These are phyloP conservation scores for Cacatua alba DNA, from an alignment of 2,113 vertebrate species.

Conservation along the genomic window DNA sequence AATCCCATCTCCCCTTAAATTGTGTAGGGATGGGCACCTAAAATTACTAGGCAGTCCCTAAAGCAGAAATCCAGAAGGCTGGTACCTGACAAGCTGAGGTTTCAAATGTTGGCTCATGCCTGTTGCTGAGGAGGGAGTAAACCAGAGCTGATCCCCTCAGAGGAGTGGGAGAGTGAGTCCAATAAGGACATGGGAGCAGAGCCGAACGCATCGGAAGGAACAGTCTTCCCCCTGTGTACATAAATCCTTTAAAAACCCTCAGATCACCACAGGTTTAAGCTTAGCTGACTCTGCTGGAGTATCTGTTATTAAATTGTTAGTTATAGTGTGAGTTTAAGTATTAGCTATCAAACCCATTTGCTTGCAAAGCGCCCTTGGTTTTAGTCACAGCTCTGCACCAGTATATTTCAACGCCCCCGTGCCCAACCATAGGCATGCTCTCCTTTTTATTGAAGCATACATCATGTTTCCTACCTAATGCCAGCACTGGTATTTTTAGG, in stretches of 20 bases:
- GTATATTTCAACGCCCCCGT: not conserved
- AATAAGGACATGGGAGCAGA: not conserved
- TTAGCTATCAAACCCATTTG: not conserved
- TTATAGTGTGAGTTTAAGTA: conserved; percentile 4
- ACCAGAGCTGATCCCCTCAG: not conserved
- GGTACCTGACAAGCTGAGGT: not conserved
- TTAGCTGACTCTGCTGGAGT: not conserved
- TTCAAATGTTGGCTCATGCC: not conserved
- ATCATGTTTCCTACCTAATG: not conserved
- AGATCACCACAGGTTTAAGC: not conserved
- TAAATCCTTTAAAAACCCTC: conserved; percentile 1
- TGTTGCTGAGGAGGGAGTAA: not conserved
- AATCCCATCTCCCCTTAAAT: not conserved
- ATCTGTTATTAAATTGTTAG: conserved; percentile 47
- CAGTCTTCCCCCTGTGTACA: not conserved
- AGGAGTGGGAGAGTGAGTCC: not conserved
- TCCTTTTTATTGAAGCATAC: not conserved
- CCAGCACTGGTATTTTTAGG: conserved; percentile 14
- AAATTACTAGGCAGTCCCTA: not conserved
- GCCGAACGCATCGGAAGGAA: not conserved
- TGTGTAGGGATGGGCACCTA: not conserved
- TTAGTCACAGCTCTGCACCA: conserved; percentile 22
- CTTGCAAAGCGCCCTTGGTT: not conserved
- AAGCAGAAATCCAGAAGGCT: not conserved
- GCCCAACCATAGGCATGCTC: not conserved